Percentiles rank a stretch among this genome's conserved stretches.
These are phyloP conservation scores for Erpornis zantholeuca DNA, from an alignment of 2,113 vertebrate genomes.

Conservation along the genomic window DNA sequence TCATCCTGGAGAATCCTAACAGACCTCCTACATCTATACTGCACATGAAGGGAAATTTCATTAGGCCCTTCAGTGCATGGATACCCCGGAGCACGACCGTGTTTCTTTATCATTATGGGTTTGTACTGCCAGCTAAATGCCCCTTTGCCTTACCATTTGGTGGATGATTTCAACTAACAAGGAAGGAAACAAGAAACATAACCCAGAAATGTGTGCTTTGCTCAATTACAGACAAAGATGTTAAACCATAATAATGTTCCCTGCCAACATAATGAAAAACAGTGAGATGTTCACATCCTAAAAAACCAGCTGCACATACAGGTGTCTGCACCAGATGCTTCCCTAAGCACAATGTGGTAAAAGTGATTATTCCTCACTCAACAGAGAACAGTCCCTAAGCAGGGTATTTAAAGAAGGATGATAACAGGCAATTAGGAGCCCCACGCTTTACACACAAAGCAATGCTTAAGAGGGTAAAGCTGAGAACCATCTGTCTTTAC, in stretches of 20 bases:
- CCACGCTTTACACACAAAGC: neutral
- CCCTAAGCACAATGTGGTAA: constrained; percentile 32
- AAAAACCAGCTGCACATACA: constrained; percentile 56
- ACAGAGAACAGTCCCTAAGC: constrained; percentile 20
- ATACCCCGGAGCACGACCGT: neutral
- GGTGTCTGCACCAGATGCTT: constrained; percentile 65
- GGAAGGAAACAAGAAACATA: neutral
- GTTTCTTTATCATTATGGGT: neutral
- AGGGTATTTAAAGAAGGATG: constrained; percentile 26
- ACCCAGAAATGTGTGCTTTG: neutral
- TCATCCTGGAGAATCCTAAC: neutral
- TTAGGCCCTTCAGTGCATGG: neutral
- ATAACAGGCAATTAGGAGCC: constrained; percentile 31
- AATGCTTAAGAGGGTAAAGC: constrained; percentile 9
- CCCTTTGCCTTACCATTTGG: neutral
- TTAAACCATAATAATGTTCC: constrained; percentile 9
- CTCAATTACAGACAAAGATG: constrained; percentile 29
- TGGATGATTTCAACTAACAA: neutral
- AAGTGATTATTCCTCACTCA: constrained; percentile 62
- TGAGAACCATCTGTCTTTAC: constrained; percentile 15
- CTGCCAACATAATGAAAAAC: constrained; percentile 35
- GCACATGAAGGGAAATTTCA: neutral
- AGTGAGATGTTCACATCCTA: constrained; percentile 27
- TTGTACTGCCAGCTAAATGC: neutral
- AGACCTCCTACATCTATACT: neutral